Evolutionary conservation across 2,797 vertebrate species (phyloP), one percentile per base, ranked within the genome.

Genomic region (Parotocinclus haroldoi): DNA sequence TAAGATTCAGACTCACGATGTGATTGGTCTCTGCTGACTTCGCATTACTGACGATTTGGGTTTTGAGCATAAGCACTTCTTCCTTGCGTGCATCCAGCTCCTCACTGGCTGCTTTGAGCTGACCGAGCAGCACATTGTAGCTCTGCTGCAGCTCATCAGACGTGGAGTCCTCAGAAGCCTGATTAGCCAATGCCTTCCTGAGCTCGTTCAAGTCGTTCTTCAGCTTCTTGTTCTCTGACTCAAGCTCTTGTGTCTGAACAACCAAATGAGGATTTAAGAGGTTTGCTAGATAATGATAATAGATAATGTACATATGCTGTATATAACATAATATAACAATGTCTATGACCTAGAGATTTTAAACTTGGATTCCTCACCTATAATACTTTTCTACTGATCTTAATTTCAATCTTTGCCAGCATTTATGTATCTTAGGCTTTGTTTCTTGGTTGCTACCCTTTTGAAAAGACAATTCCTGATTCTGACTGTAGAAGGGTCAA

Each of bases 51-150:
- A 97, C 86, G 0, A 98, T 94, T 86, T 99, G 93, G 0, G 93
- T 86, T 80, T 92, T 89, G 17, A 99, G 92, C 68, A 94, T 92
- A 1, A 99, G 91, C 9, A 98, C 95, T 66, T 99, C 96, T 78
- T 99, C 96, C 74, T 96, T 98, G 58, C 96, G 91, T 17, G 94
- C 93, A 12, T 99, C 96, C 48, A 99, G 83, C 84, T 99, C 96
- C 85, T 99, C 96, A 0, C 78, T 89, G 83, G 95, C 92, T 0
- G 84, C 73, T 58, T 86, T 92, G 45, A 99, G 93, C 81, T 99
- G 96, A 69, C 86, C 91, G 51, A 98, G 85, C 7, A 98, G 82
- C 49, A 95, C 84, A 72, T 76, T 83, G 66, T 96, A 96, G 61
- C 90, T 44, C 0, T 94, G 92, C 42, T 89, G 87, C 19, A 81